phyloP scores from a whole-genome alignment of 2,113 vertebrate genomes.

The Barnardius zonarius region DNA sequence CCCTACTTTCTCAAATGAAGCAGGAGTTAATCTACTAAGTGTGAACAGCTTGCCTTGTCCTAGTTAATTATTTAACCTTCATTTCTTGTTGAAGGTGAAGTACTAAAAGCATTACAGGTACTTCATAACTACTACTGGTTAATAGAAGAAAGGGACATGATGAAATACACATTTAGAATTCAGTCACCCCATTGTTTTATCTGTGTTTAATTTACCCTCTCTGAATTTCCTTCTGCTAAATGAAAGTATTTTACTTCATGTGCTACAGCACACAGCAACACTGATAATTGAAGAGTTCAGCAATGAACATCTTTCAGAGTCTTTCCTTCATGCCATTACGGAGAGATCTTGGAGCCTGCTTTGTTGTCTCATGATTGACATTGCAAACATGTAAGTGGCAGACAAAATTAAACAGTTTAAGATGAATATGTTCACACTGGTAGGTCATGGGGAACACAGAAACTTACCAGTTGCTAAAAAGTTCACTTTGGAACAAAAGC shows the following conservation, averaged over 20 bases:
- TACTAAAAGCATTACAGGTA: slow-evolving; percentile 20
- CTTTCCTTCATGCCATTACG: background rate
- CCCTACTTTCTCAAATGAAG: slow-evolving; percentile 20
- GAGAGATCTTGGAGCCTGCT: background rate
- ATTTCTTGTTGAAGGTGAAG: slow-evolving; percentile 21
- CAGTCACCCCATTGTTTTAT: background rate
- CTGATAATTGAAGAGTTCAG: background rate
- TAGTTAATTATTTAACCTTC: slow-evolving; percentile 69
- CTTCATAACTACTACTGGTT: slow-evolving; percentile 41
- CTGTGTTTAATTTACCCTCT: background rate
- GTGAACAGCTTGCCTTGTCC: slow-evolving; percentile 48
- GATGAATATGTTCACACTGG: background rate
- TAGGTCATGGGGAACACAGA: background rate
- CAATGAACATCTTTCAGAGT: background rate
- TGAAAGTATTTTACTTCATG: background rate
- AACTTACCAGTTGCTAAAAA: background rate
- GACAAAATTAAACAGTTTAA: slow-evolving; percentile 1
- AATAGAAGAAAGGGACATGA: slow-evolving; percentile 40
- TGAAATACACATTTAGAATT: background rate
- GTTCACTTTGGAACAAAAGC: slow-evolving; percentile 14
- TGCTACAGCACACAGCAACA: background rate
- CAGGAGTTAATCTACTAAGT: slow-evolving; percentile 33
- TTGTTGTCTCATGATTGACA: background rate
- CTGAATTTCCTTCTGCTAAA: background rate
- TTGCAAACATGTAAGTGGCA: background rate